phyloP scores from a whole-genome alignment of 2,797 vertebrate species.

The Chanos chanos region DNA sequence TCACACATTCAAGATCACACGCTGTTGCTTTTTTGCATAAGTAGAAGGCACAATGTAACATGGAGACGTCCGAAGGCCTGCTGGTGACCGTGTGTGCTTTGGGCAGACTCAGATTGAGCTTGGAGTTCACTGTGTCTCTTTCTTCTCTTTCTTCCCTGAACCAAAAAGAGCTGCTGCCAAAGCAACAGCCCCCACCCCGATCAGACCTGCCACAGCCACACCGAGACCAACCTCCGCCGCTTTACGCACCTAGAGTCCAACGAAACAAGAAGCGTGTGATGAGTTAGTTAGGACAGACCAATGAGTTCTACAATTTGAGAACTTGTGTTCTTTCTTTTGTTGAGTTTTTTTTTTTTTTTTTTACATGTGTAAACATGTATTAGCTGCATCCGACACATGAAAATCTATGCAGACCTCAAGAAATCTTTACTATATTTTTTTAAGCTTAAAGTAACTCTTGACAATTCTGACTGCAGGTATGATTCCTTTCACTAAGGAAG shows the following conservation, averaged over 20 bases:
- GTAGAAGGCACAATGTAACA: background rate
- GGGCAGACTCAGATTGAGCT: background rate
- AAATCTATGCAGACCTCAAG: no score
- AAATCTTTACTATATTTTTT: no score
- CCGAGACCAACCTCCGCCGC: slow-evolving; percentile 38
- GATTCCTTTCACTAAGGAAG: no score
- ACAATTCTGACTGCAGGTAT: no score
- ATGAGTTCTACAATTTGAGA: no score
- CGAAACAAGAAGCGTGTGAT: background rate
- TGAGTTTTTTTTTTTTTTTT: no score
- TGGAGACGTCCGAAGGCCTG: slow-evolving; percentile 20
- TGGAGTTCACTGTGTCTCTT: slow-evolving; percentile 49
- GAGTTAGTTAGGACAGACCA: no score
- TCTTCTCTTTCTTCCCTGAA: slow-evolving; percentile 51
- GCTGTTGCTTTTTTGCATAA: background rate
- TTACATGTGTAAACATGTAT: no score
- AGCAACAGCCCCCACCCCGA: slow-evolving; percentile 40
- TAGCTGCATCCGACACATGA: no score
- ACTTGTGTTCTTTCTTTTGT: no score
- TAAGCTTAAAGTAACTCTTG: no score
- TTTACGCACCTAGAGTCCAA: slow-evolving; percentile 60
- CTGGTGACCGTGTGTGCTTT: slow-evolving; percentile 27
- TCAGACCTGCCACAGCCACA: background rate
- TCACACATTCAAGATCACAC: no score
- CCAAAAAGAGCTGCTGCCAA: slow-evolving; percentile 44